A percentile compares a stretch with the other conserved stretches of the same genome.
Conservation (phyloP, 2,888 invertebrate genomes). For the Hemistola chrysoprasaria region DNA sequence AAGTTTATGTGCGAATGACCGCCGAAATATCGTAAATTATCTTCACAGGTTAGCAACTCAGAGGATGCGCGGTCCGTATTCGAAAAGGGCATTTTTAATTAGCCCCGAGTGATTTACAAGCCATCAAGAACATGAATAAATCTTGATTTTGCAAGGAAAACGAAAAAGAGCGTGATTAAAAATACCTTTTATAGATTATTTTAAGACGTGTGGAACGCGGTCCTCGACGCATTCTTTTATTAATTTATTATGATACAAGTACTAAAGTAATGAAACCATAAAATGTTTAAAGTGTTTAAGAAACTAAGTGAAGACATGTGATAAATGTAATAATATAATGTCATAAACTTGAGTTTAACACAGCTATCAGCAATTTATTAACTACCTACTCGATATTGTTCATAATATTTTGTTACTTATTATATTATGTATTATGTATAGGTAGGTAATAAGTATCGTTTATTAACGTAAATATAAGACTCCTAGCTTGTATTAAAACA, state of each 20-base stretch:
- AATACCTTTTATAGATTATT: slow-evolving; percentile 21
- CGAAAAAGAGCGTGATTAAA: slow-evolving; percentile 31
- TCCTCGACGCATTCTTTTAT: not conserved
- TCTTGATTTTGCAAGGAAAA: slow-evolving; percentile 43
- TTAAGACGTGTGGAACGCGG: slow-evolving; percentile 6
- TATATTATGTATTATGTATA: no score
- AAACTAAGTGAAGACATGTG: no score
- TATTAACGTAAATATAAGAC: slow-evolving; percentile 50
- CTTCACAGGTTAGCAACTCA: slow-evolving; percentile 61
- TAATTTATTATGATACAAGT: not conserved
- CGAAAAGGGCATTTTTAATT: slow-evolving; percentile 71
- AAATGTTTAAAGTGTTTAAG: no score
- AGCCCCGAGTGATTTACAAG: slow-evolving; percentile 70
- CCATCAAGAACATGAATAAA: slow-evolving; percentile 61
- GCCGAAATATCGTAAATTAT: slow-evolving; percentile 74
- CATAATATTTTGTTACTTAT: no score
- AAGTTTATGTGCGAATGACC: slow-evolving; percentile 71
- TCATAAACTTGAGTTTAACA: no score
- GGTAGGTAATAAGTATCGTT: no score
- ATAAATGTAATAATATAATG: no score
- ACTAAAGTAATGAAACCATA: no score
- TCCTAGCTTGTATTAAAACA: slow-evolving; percentile 52
- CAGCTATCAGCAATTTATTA: no score
- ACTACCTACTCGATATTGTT: no score
- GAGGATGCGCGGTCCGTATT: slow-evolving; percentile 41